phyloP scores from a whole-genome alignment of 2,797 vertebrate genomes.

The Simalia tracyae region DNA sequence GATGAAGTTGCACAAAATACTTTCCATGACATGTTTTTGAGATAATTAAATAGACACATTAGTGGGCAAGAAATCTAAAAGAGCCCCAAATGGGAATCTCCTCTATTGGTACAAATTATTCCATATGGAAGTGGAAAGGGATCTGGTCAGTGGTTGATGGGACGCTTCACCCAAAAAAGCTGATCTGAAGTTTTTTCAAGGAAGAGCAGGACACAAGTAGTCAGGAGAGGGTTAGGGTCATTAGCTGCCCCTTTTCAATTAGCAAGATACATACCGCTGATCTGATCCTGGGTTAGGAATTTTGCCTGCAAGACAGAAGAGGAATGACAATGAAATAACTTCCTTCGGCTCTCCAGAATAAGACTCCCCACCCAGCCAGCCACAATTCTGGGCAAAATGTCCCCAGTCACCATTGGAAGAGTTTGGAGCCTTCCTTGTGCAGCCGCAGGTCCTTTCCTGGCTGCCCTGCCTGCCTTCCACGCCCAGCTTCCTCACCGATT shows the following conservation, averaged over 20 bases:
- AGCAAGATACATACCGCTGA: conserved; percentile 82
- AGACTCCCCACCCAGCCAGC: background rate
- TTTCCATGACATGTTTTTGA: background rate
- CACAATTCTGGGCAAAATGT: accelerated
- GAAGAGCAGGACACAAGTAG: background rate
- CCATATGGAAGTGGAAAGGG: background rate
- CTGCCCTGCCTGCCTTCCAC: background rate
- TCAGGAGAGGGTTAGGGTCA: background rate
- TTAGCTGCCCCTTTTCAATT: background rate
- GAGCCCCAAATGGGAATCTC: background rate
- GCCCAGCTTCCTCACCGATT: background rate
- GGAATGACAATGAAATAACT: background rate
- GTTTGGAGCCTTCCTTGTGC: accelerated
- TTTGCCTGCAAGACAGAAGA: conserved; percentile 81
- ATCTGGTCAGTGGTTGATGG: background rate
- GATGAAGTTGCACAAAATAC: background rate
- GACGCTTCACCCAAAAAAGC: background rate
- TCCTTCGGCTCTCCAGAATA: conserved; percentile 83
- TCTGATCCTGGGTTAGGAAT: conserved; percentile 91
- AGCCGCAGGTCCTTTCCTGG: accelerated
- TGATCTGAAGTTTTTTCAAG: background rate
- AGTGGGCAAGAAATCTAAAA: background rate
- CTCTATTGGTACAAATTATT: background rate
- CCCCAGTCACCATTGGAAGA: conserved; percentile 66
- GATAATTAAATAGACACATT: background rate